Base-by-base conservation (phyloP, 2,888 invertebrate species). In the Nezara viridula region DNA sequence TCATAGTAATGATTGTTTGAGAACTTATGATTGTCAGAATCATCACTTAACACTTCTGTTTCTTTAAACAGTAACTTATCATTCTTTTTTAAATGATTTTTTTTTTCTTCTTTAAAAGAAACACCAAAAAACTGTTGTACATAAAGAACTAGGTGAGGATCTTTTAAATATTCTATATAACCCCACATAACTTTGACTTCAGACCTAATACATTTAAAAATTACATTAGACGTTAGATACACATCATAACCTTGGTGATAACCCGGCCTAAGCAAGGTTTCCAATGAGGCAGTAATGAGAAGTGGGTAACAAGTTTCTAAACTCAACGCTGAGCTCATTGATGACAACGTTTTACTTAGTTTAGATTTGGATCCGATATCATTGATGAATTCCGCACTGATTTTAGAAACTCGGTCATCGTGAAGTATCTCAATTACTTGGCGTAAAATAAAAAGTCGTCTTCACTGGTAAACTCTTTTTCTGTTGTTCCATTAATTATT, bases 41-140 rank as follows among this genome's bases (percentile, higher is more conserved):
- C 27, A 91, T 90, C 89, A 47, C 44, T 88, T n/a, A 73, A 73
- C 16, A 73, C 32, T 60, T 27, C 27, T 47, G 16, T 44, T 9
- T 47, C 32, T 32, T 85, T 24, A 85, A 5, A 27, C 5, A 19
- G 2, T 47, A 49, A 47, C 91, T 92, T 52, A 90, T 90, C 19
- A 73, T 86, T 52, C 90, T 90, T 44, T 0, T 81, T 81, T n/a
- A 85, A 90, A 32, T 85, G 87, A 86, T 89, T 90, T 92, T 91
- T 66, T 91, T 91, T 87, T 24, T 88, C 66, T 92, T 90, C 89
- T 32, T 91, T 92, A 92, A 91, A 93, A 93, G 92, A 94, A 47
- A 97, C 95, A 90, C 97, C 97, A 92, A 97, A 97, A 92, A 95
- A 96, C 91, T 95, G 94, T 93, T 98, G 98, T 92, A 97, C 95